Evolutionary conservation across 2,113 vertebrate species (phyloP), one percentile per base, ranked within the genome.

Genomic region (Odocoileus hemionus): DNA sequence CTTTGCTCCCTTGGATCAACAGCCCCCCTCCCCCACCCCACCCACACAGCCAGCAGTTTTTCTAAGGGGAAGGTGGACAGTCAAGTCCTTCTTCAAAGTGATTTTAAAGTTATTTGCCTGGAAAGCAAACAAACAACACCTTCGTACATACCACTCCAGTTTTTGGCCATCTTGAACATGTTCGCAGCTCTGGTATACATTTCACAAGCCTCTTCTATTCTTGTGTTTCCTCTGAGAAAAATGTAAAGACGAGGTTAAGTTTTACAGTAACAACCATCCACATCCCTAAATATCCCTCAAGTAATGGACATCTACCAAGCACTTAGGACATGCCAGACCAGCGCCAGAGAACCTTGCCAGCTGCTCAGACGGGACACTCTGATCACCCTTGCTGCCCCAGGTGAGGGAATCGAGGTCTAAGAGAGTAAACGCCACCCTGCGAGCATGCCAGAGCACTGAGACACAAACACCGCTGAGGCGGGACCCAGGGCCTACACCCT

Each of bases 91-190:
- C 70, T 57, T 90, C 55, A 83, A 95, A 95, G 50, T 80, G 30
- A 45, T 36, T 94, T 94, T 88, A 55, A 91, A 87, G 21, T 55
- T 87, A 94, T 57, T 17, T 95, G 21, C 21, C 89, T 52, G n/a
- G 83, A 95, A 96, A 89, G 50, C 64, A 96, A 94, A 83, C 23
- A 95, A 78, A 87, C 28, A 97, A 82, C 94, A 95, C 58, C 16
- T 47, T 19, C 58, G 61, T 97, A 99, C 99, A 89, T 98, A 99
- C 99, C 99, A 6, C 98, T 99, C 99, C 99, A 99, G 97, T 99
- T 99, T 98, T 99, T 99, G 97, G 99, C 99, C 97, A 99, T 99
- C 99, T 99, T 99, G 99, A 99, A 99, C 99, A 99, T 99, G 99
- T 99, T 99, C 97, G 99, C 99, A 78, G 99, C 99, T 98, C 99